Conservation (phyloP, 2,888 invertebrate genomes). For the Agrilus biguttatus region DNA sequence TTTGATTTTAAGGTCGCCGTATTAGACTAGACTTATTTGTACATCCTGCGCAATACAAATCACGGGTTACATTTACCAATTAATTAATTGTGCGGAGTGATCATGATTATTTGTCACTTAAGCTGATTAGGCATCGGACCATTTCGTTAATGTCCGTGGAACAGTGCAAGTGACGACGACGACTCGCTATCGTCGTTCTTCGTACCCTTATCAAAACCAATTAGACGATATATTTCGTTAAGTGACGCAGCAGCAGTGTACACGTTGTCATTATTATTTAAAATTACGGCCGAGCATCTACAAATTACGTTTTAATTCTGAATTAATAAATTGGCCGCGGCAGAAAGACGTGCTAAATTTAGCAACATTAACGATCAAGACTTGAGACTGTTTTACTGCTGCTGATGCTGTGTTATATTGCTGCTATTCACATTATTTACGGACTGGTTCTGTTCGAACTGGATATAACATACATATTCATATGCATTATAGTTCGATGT, state of each 20-base stretch:
- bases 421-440: too few relatives aligned
- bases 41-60: conserved; percentile 21
- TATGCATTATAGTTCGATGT: too few relatives aligned
- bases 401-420: too few relatives aligned
- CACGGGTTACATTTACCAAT: conserved; percentile 31
- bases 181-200: conserved; percentile 14
- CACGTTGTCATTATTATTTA: conserved; percentile 27
- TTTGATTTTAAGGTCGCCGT: too few relatives aligned
- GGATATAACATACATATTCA: too few relatives aligned
- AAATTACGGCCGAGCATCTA: conserved; percentile 29
- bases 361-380: too few relatives aligned
- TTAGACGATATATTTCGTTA: conserved; percentile 32
- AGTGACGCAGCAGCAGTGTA: conserved; percentile 22
- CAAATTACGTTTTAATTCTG: conserved; percentile 28
- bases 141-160: conserved; percentile 8
- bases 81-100: conserved; percentile 30
- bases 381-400: too few relatives aligned
- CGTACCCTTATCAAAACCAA: conserved; percentile 33
- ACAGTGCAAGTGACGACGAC: conserved; percentile 7
- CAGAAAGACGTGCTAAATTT: conserved; percentile 11
- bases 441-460: too few relatives aligned
- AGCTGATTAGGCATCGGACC: conserved; percentile 26
- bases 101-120: conserved; percentile 34
- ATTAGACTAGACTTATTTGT: conserved; percentile 5
- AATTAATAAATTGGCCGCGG: conserved; percentile 29